Conservation (phyloP, 2,113 vertebrate genomes). For the Okapia johnstoni region DNA sequence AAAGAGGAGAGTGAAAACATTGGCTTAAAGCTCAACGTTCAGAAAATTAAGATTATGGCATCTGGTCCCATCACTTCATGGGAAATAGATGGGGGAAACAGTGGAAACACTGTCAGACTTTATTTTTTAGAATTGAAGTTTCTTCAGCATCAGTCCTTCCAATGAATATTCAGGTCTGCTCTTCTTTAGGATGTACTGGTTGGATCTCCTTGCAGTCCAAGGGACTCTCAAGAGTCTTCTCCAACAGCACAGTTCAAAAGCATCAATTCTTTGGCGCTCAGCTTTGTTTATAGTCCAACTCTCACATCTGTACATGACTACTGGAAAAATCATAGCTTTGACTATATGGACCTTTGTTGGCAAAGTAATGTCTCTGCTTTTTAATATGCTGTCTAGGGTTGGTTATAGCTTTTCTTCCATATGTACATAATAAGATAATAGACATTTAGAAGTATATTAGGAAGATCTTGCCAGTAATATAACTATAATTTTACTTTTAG, state of each 20-base stretch:
- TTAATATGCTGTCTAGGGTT: background rate
- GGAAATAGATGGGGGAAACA: too few species aligned
- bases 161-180: background rate
- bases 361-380: background rate
- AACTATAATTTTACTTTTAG: background rate
- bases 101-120: too few species aligned
- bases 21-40: too few species aligned
- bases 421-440: background rate
- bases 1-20: too few species aligned
- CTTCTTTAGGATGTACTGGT: background rate
- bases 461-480: background rate
- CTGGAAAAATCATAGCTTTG: background rate
- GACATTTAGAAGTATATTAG: background rate
- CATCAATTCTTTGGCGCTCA: background rate
- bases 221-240: background rate
- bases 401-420: background rate
- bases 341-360: background rate
- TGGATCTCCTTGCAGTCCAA: background rate
- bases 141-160: background rate
- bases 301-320: background rate
- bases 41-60: too few species aligned
- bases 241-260: background rate
- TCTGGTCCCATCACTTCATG: too few species aligned
- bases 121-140: background rate
- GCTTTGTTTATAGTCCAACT: background rate